A percentile compares a stretch with the other conserved stretches of the same genome.
Evolutionary conservation across 2,888 invertebrate species (phyloP).

Genomic region (Cheilosia urbana): DNA sequence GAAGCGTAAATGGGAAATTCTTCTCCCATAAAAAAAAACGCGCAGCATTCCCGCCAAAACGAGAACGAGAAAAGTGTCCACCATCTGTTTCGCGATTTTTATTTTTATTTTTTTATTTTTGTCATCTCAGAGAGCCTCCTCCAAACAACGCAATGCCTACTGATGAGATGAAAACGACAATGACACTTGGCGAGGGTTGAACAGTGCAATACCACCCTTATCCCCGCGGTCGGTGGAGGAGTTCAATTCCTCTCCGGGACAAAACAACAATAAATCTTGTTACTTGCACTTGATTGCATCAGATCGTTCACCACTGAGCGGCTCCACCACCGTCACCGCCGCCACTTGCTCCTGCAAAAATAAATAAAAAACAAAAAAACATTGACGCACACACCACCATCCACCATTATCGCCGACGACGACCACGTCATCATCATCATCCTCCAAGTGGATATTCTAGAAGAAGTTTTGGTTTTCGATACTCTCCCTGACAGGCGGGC

Average conservation of each 20-base stretch:
- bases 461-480: constrained; percentile 66
- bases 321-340: constrained; percentile 14
- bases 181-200: constrained; percentile 47
- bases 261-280: constrained; percentile 75
- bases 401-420: constrained; percentile 15
- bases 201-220: constrained; percentile 15
- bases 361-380: neutral
- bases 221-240: constrained; percentile 61
- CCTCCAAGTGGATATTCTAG: constrained; percentile 45
- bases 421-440: constrained; percentile 8
- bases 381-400: neutral
- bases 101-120: constrained; percentile 4
- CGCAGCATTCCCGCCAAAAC: constrained; percentile 45
- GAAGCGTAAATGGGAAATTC: constrained; percentile 20
- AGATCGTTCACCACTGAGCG: constrained; percentile 59
- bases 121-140: constrained; percentile 45
- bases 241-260: constrained; percentile 73
- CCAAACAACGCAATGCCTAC: constrained; percentile 25
- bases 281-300: constrained; percentile 75
- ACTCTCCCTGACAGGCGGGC: constrained; percentile 58
- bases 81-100: constrained; percentile 72
- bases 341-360: constrained; percentile 22
- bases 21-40: constrained; percentile 24
- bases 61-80: constrained; percentile 71
- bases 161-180: constrained; percentile 58